A percentile compares a stretch with the other conserved stretches of the same genome.
These are phyloP conservation scores for Andinoacara biseriatus DNA, from an alignment of 2,113 vertebrate species.

Conservation along the genomic window DNA sequence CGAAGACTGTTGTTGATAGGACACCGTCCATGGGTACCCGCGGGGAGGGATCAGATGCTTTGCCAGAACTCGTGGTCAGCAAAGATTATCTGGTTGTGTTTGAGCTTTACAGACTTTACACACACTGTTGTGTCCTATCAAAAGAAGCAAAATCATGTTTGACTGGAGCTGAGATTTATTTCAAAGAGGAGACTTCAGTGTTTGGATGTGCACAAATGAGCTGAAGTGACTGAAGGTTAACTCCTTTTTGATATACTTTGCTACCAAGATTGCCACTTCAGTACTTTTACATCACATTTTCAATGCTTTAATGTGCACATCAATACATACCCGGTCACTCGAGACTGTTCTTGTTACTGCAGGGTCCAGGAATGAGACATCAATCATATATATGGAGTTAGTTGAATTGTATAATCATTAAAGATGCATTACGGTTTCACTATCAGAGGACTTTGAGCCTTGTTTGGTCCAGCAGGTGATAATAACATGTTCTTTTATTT, in stretches of 20 bases:
- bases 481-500: constrained; percentile 30
- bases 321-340: neutral
- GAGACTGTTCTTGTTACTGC: neutral
- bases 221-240: neutral
- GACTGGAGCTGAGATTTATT: constrained; percentile 16
- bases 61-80: constrained; percentile 49
- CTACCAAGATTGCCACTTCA: neutral
- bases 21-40: constrained; percentile 28
- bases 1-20: constrained; percentile 52
- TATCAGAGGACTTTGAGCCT: neutral
- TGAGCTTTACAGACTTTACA: constrained; percentile 39
- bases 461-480: constrained; percentile 9
- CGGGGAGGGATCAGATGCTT: constrained; percentile 43
- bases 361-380: neutral
- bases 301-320: constrained; percentile 8
- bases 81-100: constrained; percentile 62
- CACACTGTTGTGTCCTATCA: constrained; percentile 14
- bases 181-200: constrained; percentile 12
- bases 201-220: neutral
- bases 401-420: neutral
- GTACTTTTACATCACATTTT: neutral
- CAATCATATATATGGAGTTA: constrained; percentile 1
- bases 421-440: constrained; percentile 1
- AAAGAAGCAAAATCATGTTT: constrained; percentile 12
- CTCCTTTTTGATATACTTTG: neutral